These are phyloP conservation scores for Anhinga rufa DNA, from an alignment of 2,113 vertebrate species.

Conservation along the genomic window DNA sequence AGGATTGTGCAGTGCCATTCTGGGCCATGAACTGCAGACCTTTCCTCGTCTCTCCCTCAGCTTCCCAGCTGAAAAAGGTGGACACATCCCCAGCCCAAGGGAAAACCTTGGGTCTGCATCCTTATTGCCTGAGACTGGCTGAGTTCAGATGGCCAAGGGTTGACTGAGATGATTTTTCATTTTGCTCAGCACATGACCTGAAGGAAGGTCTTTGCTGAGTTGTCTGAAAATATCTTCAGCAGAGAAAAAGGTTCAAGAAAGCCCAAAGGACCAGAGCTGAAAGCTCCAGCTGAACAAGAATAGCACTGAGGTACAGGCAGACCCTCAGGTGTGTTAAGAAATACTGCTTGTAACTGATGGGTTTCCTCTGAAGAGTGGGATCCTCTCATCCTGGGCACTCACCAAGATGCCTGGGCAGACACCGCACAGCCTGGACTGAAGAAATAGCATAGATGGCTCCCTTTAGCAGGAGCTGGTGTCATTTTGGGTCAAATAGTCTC, in stretches of 20 bases:
- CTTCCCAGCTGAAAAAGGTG: neutral
- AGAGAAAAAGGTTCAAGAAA: neutral
- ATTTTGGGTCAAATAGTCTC: neutral
- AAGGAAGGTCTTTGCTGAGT: neutral
- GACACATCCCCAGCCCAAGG: neutral
- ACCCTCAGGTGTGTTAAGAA: neutral
- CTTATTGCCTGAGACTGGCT: neutral
- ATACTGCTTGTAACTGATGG: neutral
- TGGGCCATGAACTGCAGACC: neutral
- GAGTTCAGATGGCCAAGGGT: neutral
- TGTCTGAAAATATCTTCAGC: neutral
- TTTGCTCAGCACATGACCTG: neutral
- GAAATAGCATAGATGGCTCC: neutral
- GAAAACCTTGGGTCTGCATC: neutral
- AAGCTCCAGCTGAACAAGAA: neutral
- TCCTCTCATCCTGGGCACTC: neutral
- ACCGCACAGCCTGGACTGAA: neutral
- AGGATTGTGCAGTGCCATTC: neutral
- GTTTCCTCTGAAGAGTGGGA: neutral
- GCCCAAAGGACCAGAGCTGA: neutral
- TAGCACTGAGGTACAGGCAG: neutral
- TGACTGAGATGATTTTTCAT: neutral
- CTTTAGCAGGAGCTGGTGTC: neutral
- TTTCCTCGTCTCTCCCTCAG: neutral
- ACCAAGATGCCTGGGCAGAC: neutral